Conservation (phyloP, 2,113 vertebrate species). For the Thinocorus orbignyianus region DNA sequence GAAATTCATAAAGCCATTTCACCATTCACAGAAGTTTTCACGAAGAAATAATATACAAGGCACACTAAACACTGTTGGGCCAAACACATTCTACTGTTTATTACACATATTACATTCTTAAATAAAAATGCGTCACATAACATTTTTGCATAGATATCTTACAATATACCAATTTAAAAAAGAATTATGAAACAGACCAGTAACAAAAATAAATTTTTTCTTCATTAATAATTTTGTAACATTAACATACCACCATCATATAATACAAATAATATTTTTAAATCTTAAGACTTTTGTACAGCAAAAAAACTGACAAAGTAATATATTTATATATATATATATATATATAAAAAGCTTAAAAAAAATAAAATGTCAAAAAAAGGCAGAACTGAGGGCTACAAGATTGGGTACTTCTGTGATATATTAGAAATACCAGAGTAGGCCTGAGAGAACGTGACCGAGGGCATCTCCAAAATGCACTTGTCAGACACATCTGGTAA, state of each 20-base stretch:
- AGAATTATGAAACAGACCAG: slow-evolving; percentile 99
- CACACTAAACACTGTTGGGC: slow-evolving; percentile 75
- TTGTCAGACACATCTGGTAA: slow-evolving; percentile 83
- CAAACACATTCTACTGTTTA: slow-evolving; percentile 99
- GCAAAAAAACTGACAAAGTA: slow-evolving; percentile 90
- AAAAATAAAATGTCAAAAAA: slow-evolving; percentile 86
- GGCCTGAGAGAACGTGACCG: slow-evolving; percentile 84
- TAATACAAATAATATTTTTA: slow-evolving; percentile 99
- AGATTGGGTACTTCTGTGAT: slow-evolving; percentile 86
- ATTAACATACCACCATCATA: slow-evolving; percentile 99
- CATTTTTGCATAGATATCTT: slow-evolving; percentile 99
- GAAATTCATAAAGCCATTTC: not conserved
- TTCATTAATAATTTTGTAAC: slow-evolving; percentile 99
- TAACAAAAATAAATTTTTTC: slow-evolving; percentile 99
- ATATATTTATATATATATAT: slow-evolving; percentile 78
- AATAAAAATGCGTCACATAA: slow-evolving; percentile 99
- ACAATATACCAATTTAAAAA: slow-evolving; percentile 99
- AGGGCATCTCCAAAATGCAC: slow-evolving; percentile 80
- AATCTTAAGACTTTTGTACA: slow-evolving; percentile 95
- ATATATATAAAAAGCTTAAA: slow-evolving; percentile 86
- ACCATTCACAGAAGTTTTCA: not conserved
- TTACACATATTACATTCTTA: slow-evolving; percentile 99
- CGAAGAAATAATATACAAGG: slow-evolving; percentile 66
- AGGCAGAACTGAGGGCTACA: slow-evolving; percentile 86
- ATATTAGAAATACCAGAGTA: slow-evolving; percentile 87